Percentiles rank a stretch among this genome's conserved stretches.
Conservation (phyloP, 2,888 invertebrate genomes). For the Drosophila birchii region DNA sequence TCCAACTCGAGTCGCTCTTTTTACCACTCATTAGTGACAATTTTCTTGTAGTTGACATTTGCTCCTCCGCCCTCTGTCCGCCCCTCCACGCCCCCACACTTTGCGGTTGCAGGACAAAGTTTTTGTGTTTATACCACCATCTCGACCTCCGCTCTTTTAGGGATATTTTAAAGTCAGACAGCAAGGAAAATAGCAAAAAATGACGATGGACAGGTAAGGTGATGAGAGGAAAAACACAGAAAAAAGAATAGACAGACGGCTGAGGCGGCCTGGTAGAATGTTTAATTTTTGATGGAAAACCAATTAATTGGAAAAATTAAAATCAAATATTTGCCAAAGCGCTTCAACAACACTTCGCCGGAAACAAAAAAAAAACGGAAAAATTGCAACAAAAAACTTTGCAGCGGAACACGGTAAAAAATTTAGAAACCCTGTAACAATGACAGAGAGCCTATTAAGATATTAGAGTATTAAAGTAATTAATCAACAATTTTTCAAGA, state of each 20-base stretch:
- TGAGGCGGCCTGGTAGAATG: constrained; percentile 47
- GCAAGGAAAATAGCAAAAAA: constrained; percentile 4
- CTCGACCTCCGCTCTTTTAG: constrained; percentile 2
- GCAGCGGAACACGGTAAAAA: constrained; percentile 5
- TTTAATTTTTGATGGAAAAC: constrained; percentile 77
- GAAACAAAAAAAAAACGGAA: constrained; percentile 27
- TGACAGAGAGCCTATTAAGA: too few relatives aligned
- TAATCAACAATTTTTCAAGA: too few relatives aligned
- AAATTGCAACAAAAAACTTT: constrained; percentile 11
- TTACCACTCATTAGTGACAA: constrained; percentile 81
- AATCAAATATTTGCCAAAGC: constrained; percentile 79
- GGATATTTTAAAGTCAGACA: constrained; percentile 37
- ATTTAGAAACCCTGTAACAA: neutral
- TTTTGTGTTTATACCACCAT: constrained; percentile 46
- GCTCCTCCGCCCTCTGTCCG: constrained; percentile 26
- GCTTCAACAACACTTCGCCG: constrained; percentile 70
- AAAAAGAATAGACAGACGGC: constrained; percentile 2
- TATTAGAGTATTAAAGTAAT: neutral
- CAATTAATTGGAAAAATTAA: constrained; percentile 79
- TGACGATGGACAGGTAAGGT: constrained; percentile 18
- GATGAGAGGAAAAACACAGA: neutral
- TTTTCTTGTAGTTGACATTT: constrained; percentile 81
- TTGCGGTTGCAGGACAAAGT: constrained; percentile 61
- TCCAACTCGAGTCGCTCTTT: constrained; percentile 68
- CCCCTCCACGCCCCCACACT: neutral